Evolutionary conservation across 2,888 invertebrate species (phyloP).

Genomic region (Patella caerulea): DNA sequence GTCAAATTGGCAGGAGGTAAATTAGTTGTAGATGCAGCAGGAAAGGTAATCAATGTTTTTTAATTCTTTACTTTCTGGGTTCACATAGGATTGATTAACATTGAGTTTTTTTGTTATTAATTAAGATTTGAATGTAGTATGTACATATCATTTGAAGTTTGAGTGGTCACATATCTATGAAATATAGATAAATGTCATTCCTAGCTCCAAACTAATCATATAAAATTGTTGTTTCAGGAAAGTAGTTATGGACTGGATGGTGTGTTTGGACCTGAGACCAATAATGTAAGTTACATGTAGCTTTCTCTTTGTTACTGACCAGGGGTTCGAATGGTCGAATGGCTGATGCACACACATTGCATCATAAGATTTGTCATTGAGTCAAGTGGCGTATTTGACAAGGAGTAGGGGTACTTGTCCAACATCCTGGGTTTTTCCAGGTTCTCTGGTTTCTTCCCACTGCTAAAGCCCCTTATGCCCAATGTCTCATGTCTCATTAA

Average conservation of each 20-base stretch:
- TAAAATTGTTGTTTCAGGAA: slow-evolving; percentile 48
- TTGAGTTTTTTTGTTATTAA: not conserved
- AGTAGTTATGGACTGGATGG: slow-evolving; percentile 61
- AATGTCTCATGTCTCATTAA: too few species aligned
- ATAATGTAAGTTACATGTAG: slow-evolving; percentile 53
- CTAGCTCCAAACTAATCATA: not conserved
- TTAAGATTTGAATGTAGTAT: too few species aligned
- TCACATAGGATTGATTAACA: not conserved
- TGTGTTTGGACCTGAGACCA: slow-evolving; percentile 54
- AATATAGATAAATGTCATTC: not conserved
- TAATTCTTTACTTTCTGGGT: not conserved
- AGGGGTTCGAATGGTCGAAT: not conserved
- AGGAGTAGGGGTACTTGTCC: too few species aligned
- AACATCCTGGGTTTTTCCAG: too few species aligned
- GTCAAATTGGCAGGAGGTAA: slow-evolving; percentile 57
- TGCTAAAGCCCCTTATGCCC: too few species aligned
- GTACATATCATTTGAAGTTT: too few species aligned
- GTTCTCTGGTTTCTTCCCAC: too few species aligned
- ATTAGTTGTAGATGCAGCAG: slow-evolving; percentile 50
- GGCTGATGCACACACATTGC: too few species aligned
- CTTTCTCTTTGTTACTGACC: not conserved
- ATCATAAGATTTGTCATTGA: too few species aligned
- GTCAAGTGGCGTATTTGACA: too few species aligned
- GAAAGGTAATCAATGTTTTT: slow-evolving; percentile 51
- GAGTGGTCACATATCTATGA: too few species aligned